These are phyloP conservation scores for Nebria brevicollis DNA, from an alignment of 2,888 invertebrate species.

Conservation along the genomic window DNA sequence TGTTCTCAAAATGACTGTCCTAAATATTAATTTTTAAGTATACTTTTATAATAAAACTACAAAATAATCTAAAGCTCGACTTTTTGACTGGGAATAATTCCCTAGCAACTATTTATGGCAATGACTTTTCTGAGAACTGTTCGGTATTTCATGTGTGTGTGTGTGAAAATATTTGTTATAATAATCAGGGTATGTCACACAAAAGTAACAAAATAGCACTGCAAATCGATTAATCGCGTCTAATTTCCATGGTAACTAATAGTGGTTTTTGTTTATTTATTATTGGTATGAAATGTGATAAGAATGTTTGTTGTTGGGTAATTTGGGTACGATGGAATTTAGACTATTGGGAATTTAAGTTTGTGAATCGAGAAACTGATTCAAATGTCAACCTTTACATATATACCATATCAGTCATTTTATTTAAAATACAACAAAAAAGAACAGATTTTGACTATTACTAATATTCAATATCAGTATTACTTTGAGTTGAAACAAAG, in stretches of 20 bases:
- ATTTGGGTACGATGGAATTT: not conserved
- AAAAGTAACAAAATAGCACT: not conserved
- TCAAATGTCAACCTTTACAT: not conserved
- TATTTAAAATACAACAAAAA: not conserved
- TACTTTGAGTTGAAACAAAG: not conserved
- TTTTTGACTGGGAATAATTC: too few relatives aligned
- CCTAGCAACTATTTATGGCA: too few relatives aligned
- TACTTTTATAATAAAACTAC: too few relatives aligned
- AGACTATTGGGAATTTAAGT: not conserved
- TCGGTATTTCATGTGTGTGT: too few relatives aligned
- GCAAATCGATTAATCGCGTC: not conserved
- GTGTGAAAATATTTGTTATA: not conserved
- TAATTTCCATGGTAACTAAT: not conserved
- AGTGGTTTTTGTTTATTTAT: not conserved
- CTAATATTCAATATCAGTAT: not conserved
- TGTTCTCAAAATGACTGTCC: too few relatives aligned
- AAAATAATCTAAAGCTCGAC: too few relatives aligned
- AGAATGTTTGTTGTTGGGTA: not conserved
- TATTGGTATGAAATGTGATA: not conserved
- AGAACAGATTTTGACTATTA: not conserved
- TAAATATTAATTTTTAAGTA: too few relatives aligned
- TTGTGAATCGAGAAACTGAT: not conserved
- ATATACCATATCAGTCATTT: not conserved
- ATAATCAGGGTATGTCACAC: not conserved
- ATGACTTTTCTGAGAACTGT: too few relatives aligned